Evolutionary conservation across 2,888 invertebrate species (phyloP), one percentile per base, ranked within the genome.

Genomic region (Lysandra coridon): DNA sequence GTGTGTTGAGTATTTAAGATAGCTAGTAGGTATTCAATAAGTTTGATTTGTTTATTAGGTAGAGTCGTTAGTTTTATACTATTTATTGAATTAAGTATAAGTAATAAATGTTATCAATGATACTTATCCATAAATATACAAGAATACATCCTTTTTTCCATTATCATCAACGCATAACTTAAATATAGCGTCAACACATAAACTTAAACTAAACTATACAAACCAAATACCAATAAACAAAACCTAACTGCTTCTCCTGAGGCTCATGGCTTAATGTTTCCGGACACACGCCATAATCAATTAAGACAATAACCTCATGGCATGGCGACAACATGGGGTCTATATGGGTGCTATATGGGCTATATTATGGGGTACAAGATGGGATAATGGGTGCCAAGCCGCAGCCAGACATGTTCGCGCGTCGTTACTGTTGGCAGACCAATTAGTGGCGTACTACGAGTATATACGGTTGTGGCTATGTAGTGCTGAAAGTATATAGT

Each of bases 371-470:
- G 60, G 23, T 62, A 62, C 62, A 23, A 62, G 4, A 14, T 7
- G 62, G 23, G 7, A 23, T 62, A 69, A 69, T 69, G 64, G 64
- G 7, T 69, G 64, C 64, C 64, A 69, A 69, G 30, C 64, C 64
- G 64, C 64, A 30, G 12, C 64, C 4, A 10, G 64, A 12, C 64
- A 4, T 69, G 64, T 69, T 69, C 64, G 30, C 64, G 1, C 30
- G 10, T 69, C 64, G 64, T 69, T 69, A 69, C 30, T 30, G 64
- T 69, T 69, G 23, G 64, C 30, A 23, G 64, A 69, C 64, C 64
- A 69, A 69, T 69, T 69, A 69, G 12, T 30, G 10, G 12, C 33
- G 12, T 10, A 69, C 30, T 64, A 37, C 37, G 37, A 37, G 37
- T 37, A 23, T 64, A 14, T 4, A 57, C 17, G 3, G 57, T 57